Evolutionary conservation across 2,797 vertebrate species (phyloP).

Genomic region (Antrozous pallidus): DNA sequence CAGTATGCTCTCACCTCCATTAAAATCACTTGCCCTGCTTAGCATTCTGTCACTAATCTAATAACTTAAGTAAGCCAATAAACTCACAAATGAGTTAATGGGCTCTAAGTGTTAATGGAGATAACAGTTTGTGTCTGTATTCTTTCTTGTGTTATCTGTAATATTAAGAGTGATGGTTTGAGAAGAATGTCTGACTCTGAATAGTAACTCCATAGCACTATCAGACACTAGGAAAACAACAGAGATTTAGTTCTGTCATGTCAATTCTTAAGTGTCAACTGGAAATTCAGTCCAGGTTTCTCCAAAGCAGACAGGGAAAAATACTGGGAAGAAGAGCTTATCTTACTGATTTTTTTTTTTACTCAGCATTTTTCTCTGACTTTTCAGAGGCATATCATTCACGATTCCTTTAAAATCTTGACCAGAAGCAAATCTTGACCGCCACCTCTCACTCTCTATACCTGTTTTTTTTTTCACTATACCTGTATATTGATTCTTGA

Average conservation of each 20-base stretch:
- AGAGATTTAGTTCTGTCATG: not conserved
- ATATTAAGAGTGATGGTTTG: not conserved
- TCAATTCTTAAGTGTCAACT: not conserved
- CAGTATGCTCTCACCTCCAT: not conserved
- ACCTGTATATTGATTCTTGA: not conserved
- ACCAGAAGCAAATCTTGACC: not conserved
- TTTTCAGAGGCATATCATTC: not conserved
- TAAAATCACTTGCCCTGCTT: not conserved
- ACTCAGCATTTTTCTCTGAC: not conserved
- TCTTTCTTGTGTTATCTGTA: not conserved
- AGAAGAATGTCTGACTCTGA: not conserved
- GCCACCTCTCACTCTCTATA: not conserved
- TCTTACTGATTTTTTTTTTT: not conserved
- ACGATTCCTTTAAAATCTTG: not conserved
- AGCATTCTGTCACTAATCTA: not conserved
- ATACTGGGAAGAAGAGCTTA: not conserved
- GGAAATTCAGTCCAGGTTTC: not conserved
- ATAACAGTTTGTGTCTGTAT: not conserved
- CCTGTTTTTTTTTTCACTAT: not conserved
- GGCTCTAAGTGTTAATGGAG: not conserved
- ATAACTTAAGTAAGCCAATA: not conserved
- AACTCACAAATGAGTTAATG: slow-evolving; percentile 17
- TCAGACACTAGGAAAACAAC: not conserved
- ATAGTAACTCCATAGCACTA: not conserved
- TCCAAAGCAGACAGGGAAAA: not conserved